Conservation (phyloP, 2,113 vertebrate species). For the Thunnus thynnus region DNA sequence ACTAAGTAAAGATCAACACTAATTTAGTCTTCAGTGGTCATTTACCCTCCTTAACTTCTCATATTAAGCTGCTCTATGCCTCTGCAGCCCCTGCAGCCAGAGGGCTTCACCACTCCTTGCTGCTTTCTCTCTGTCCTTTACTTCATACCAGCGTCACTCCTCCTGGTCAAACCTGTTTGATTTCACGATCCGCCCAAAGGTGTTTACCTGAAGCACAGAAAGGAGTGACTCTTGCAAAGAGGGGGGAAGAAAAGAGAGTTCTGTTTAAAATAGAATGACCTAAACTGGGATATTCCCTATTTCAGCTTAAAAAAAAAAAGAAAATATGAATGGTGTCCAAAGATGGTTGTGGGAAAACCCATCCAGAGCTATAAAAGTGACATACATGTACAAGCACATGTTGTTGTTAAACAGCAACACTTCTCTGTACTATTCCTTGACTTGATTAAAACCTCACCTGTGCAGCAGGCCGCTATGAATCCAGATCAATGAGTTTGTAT, state of each 20-base stretch:
- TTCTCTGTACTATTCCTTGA: too few species aligned
- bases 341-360: background rate
- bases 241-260: constrained; percentile 17
- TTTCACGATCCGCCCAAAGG: constrained; percentile 36
- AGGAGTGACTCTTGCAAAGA: constrained; percentile 27
- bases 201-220: constrained; percentile 54
- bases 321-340: background rate
- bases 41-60: background rate
- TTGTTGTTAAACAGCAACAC: too few species aligned
- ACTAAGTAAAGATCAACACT: background rate
- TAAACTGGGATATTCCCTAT: constrained; percentile 2
- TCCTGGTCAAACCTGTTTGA: constrained; percentile 76
- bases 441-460: too few species aligned
- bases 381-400: background rate
- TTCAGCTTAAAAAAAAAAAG: background rate
- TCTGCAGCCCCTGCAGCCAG: constrained; percentile 15
- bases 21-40: constrained; percentile 2
- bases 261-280: constrained; percentile 43
- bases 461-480: too few species aligned
- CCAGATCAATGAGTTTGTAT: too few species aligned
- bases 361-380: background rate
- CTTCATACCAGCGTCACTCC: constrained; percentile 12
- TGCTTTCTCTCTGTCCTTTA: background rate
- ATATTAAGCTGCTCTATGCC: constrained; percentile 21
- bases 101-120: constrained; percentile 31